These are phyloP conservation scores for Neomorphus geoffroyi DNA, from an alignment of 2,797 vertebrate species.

Conservation along the genomic window DNA sequence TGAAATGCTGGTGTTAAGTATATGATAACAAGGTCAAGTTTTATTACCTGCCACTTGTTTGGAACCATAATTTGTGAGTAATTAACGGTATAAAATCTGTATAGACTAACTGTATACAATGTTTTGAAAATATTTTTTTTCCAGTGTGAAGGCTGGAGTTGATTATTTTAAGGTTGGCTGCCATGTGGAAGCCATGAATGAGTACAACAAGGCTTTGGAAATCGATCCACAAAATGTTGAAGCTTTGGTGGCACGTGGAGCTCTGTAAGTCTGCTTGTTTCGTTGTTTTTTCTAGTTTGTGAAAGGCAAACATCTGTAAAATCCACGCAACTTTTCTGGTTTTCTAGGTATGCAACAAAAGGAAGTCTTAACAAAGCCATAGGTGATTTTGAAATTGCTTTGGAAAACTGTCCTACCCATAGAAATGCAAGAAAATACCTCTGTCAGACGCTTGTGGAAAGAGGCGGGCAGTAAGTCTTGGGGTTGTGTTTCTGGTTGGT, in stretches of 20 bases:
- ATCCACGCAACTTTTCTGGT: background rate
- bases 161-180: constrained; percentile 93
- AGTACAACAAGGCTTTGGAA: constrained; percentile 97
- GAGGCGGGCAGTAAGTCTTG: constrained; percentile 91
- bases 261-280: constrained; percentile 84
- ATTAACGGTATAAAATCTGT: background rate
- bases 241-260: constrained; percentile 94
- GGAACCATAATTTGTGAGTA: background rate
- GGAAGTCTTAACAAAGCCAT: constrained; percentile 95
- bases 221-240: constrained; percentile 95
- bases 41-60: background rate
- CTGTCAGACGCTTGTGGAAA: constrained; percentile 95
- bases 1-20: background rate
- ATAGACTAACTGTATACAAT: background rate
- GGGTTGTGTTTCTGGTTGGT: background rate
- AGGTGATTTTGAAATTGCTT: constrained; percentile 91
- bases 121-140: background rate
- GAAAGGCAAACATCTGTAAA: background rate
- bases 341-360: constrained; percentile 91
- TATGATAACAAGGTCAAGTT: background rate
- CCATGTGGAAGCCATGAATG: constrained; percentile 97
- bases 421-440: constrained; percentile 97
- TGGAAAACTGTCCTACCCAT: constrained; percentile 91
- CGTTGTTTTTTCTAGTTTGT: background rate
- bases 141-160: constrained; percentile 93